Evolutionary conservation across 2,797 vertebrate genomes (phyloP).

Genomic region (Fistularia tabacaria): DNA sequence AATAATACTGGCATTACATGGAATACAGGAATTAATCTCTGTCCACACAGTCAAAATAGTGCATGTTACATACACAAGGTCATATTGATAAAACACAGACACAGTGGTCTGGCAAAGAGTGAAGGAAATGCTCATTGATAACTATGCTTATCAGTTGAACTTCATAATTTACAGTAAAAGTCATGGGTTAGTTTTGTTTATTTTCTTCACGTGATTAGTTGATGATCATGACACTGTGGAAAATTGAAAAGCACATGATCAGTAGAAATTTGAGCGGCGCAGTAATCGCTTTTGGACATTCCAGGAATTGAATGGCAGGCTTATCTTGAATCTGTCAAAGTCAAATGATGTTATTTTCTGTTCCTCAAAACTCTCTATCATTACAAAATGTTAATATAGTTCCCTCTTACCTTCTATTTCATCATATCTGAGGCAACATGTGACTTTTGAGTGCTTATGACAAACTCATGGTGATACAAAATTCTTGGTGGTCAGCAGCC

Average conservation of each 20-base stretch:
- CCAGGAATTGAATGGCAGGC: too few relatives aligned
- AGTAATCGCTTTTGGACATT: too few relatives aligned
- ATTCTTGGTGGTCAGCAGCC: conserved; percentile 13
- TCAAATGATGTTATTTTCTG: conserved; percentile 15
- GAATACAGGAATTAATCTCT: conserved; percentile 46
- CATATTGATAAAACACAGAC: conserved; percentile 19
- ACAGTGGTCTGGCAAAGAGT: background rate
- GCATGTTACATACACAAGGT: conserved; percentile 27
- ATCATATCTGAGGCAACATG: conserved; percentile 18
- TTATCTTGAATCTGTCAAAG: too few relatives aligned
- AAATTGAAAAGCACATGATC: too few relatives aligned
- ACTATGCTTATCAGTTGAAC: conserved; percentile 34
- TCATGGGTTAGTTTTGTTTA: too few relatives aligned
- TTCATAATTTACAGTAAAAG: conserved; percentile 17
- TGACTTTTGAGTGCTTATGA: conserved; percentile 15
- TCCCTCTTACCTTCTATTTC: conserved; percentile 9
- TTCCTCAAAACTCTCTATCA: conserved; percentile 43
- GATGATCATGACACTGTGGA: too few relatives aligned
- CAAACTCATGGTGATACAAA: background rate
- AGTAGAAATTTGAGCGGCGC: too few relatives aligned
- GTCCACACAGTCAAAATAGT: conserved; percentile 9
- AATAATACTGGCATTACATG: conserved; percentile 15
- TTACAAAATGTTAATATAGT: conserved; percentile 35
- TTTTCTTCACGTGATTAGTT: too few relatives aligned
- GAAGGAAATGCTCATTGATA: conserved; percentile 13